Evolutionary conservation across 2,888 invertebrate species (phyloP), one percentile per base, ranked within the genome.

Genomic region (Itoplectis maculator): DNA sequence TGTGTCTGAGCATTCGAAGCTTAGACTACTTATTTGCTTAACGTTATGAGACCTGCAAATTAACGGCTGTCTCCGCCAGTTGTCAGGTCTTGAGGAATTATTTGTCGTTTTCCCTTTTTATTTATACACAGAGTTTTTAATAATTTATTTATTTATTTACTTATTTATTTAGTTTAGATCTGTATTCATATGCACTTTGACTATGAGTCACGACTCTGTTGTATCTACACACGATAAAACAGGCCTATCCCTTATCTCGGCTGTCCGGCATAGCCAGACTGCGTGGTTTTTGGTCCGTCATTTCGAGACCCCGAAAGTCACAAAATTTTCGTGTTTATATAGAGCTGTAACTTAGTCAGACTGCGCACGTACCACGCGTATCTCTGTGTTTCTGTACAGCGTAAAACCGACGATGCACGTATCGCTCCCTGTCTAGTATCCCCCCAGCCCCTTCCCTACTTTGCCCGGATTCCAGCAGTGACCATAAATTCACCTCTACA

Each of bases 401-500:
- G 61, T 61, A 61, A 61, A 37, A 73, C 18, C 69, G 42, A 73
- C 45, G 51, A 73, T 66, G 49, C 79, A 68, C 61, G 73, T 63
- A 70, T 69, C 51, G 69, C 42, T 47, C 63, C n/a, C 66, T 65
- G 65, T 77, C 73, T 61, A 18, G 72, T 49, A 61, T 61, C 15
- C 45, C 13, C 40, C n/a, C n/a, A n/a, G n/a, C n/a, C n/a, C n/a
- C n/a, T n/a, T n/a, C n/a, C 18, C 23, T 47, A 75, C 54, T 59
- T 80, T 80, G n/a, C 70, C 42, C 45, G 80, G 75, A 76, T 76
- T 82, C 69, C 76, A 76, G 56, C 56, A 45, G 65, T 51, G 81
- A 81, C 77, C 49, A 81, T 81, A 81, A 81, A 81, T 81, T 73
- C 45, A 77, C 68, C 77, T 77, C 73, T 40, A 61, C 68, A 73